Conservation (phyloP, 2,888 invertebrate genomes). For the Catocala nupta region DNA sequence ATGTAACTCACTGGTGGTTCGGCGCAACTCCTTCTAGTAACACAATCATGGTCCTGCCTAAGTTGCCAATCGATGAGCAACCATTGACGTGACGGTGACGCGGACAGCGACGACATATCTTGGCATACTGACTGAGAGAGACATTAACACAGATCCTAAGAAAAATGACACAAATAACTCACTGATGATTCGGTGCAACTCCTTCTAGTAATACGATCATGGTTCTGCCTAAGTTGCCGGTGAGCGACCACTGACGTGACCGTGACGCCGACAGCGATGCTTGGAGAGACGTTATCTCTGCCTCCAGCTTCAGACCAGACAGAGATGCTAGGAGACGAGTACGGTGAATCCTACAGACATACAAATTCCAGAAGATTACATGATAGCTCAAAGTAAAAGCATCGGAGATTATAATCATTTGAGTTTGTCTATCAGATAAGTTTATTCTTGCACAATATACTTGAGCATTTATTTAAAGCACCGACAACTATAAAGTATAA, state of each 20-base stretch:
- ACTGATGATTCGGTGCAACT: slow-evolving; percentile 96
- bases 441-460: too few relatives aligned
- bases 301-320: slow-evolving; percentile 97
- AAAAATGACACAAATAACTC: slow-evolving; percentile 57
- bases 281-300: slow-evolving; percentile 96
- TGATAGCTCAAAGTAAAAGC: too few relatives aligned
- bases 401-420: background rate
- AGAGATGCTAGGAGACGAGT: slow-evolving; percentile 95
- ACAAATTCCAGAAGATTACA: too few relatives aligned
- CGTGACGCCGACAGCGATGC: slow-evolving; percentile 97
- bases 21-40: slow-evolving; percentile 96
- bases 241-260: slow-evolving; percentile 93
- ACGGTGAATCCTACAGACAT: slow-evolving; percentile 90
- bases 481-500: too few relatives aligned
- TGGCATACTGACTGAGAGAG: too few relatives aligned
- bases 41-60: slow-evolving; percentile 97
- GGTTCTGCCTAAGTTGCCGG: slow-evolving; percentile 96
- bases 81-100: slow-evolving; percentile 95
- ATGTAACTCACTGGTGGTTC: slow-evolving; percentile 91
- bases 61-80: slow-evolving; percentile 95
- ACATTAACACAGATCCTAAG: too few relatives aligned
- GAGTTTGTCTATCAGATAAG: too few relatives aligned
- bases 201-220: slow-evolving; percentile 97
- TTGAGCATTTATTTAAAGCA: too few relatives aligned
- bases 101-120: slow-evolving; percentile 90